Base-by-base conservation (phyloP, 2,888 invertebrate genomes). In the Andrena marginata region DNA sequence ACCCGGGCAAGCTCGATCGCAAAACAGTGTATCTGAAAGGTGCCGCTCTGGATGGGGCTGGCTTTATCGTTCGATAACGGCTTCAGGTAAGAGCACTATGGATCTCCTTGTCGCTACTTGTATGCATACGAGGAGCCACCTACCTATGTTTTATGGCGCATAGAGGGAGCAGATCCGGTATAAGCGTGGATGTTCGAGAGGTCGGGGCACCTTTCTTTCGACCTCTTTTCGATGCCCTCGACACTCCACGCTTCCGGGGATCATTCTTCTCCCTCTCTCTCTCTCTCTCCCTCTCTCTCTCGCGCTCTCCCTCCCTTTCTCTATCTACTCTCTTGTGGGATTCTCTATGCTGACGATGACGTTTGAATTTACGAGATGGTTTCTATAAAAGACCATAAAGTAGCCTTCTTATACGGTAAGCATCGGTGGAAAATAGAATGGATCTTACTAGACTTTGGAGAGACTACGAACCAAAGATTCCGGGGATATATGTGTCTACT, bases 1-100 rank as follows among this genome's bases (percentile, higher is more conserved):
- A 62, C n/a, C 31, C 3, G 6, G 56, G 56, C 16, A 29, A 16
- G 65, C 59, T 80, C 70, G 68, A 86, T 56, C 77, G 23, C 56
- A 83, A 78, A 42, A 72, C 56, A 71, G 62, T 69, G 59, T 80
- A 77, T 84, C 49, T 26, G 29, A 54, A 77, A 54, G 60, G 64
- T 64, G 81, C 56, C 33, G 59, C 51, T 74, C 63, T 20, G 71
- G 70, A 76, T 71, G 78, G 48, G 49, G 64, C 77, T 29, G 59
- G 51, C 77, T 84, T 84, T 77, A 80, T 84, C 80, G 80, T 62
- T 84, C 87, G 80, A 86, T 80, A 78, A 84, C 84, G 72, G 71
- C 77, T 70, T 69, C 64, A 73, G 65, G 70, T 75, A 65, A 79
- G 72, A 64, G 73, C 56, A 78, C 64, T 81, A 77, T 77, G 77